These are phyloP conservation scores for Psophia crepitans DNA, from an alignment of 2,113 vertebrate genomes.

Conservation along the genomic window DNA sequence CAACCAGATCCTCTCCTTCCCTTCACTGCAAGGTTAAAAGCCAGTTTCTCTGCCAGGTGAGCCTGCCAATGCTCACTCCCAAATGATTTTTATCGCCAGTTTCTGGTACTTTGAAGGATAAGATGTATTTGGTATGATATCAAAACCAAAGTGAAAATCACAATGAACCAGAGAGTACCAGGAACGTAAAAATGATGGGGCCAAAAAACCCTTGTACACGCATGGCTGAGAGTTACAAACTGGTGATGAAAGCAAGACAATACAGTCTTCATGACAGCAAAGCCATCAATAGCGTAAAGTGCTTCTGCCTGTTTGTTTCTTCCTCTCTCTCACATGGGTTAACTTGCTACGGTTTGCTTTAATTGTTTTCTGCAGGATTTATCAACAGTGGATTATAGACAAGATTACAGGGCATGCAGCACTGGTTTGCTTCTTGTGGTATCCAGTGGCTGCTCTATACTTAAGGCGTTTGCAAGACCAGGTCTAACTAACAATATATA, in stretches of 20 bases:
- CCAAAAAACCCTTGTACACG: background rate
- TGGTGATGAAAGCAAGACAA: background rate
- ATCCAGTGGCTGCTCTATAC: background rate
- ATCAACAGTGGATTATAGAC: background rate
- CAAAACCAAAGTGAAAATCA: background rate
- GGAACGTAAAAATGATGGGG: background rate
- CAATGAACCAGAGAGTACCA: background rate
- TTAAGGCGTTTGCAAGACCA: background rate
- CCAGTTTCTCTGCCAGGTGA: background rate
- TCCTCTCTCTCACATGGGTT: background rate
- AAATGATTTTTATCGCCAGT: background rate
- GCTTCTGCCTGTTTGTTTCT: background rate
- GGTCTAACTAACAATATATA: background rate
- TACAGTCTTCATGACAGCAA: background rate
- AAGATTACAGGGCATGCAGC: background rate
- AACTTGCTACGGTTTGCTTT: background rate
- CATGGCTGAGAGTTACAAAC: background rate
- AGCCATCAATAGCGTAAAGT: background rate
- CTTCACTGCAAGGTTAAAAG: background rate
- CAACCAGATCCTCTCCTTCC: background rate
- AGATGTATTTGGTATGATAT: background rate
- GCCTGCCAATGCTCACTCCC: background rate
- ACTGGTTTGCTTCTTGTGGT: background rate
- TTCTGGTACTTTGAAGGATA: slow-evolving; percentile 6
- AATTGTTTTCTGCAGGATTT: slow-evolving; percentile 4